phyloP scores from a whole-genome alignment of 2,888 invertebrate genomes.

The Drosophila flavopinicola region DNA sequence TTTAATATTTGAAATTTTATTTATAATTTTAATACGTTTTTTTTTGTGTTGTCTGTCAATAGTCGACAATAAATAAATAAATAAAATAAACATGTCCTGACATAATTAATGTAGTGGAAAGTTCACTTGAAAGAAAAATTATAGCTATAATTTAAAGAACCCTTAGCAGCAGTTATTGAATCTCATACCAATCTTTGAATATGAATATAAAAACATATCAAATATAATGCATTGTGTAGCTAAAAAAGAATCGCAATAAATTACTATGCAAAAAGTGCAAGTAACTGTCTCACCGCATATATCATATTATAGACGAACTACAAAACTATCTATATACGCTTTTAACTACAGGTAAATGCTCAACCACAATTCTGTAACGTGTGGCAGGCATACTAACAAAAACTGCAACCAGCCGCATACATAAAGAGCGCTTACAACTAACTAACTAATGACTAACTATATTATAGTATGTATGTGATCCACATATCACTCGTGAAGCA shows the following conservation, averaged over 20 bases:
- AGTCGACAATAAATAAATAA: too few relatives aligned
- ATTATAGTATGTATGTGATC: constrained; percentile 15
- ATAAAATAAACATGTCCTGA: too few relatives aligned
- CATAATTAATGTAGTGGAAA: too few relatives aligned
- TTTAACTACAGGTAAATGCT: neutral
- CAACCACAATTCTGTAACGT: constrained; percentile 39
- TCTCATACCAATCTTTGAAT: too few relatives aligned
- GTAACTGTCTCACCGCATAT: constrained; percentile 25
- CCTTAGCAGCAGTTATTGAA: too few relatives aligned
- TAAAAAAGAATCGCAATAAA: neutral
- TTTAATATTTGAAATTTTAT: too few relatives aligned
- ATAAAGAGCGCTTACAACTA: constrained; percentile 9
- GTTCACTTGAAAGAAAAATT: too few relatives aligned
- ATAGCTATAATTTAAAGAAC: too few relatives aligned
- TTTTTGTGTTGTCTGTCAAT: too few relatives aligned
- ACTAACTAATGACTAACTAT: constrained; percentile 34
- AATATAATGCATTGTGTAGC: neutral
- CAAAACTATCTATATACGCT: neutral
- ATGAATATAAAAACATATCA: too few relatives aligned
- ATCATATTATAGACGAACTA: too few relatives aligned
- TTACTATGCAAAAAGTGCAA: constrained; percentile 32
- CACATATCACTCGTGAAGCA: constrained; percentile 30
- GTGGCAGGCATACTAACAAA: constrained; percentile 7
- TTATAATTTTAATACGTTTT: too few relatives aligned
- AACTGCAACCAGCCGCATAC: constrained; percentile 24